A percentile compares a stretch with the other conserved stretches of the same genome.
Conservation (phyloP, 1,140 invertebrate species). For the Dermatophagoides farinae region DNA sequence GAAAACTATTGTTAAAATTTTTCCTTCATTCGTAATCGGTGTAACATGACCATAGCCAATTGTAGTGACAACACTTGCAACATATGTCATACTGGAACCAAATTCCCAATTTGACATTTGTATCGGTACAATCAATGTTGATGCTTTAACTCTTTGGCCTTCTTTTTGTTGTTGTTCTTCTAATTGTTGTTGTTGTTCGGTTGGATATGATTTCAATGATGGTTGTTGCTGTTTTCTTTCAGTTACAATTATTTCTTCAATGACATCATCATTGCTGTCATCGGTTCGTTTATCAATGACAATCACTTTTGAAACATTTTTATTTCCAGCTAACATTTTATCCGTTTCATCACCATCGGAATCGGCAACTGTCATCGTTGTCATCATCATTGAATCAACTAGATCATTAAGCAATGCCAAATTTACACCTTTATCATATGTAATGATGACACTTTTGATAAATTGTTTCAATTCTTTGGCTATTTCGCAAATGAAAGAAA, state of each 20-base stretch:
- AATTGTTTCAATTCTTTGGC: background rate
- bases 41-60: conserved; percentile 81
- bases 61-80: conserved; percentile 13
- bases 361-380: too few relatives aligned
- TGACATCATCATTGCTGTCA: background rate
- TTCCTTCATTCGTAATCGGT: conserved; percentile 59
- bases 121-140: background rate
- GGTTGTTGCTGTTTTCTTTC: background rate
- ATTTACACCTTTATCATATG: conserved; percentile 8
- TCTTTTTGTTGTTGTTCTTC: background rate
- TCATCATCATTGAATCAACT: background rate
- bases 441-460: background rate
- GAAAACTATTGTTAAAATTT: conserved; percentile 74
- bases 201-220: background rate
- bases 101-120: conserved; percentile 13
- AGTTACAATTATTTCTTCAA: background rate
- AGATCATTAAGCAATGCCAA: conserved; percentile 7
- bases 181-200: conserved; percentile 6
- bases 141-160: background rate
- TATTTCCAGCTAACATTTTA: background rate
- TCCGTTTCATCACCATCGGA: background rate
- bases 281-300: background rate
- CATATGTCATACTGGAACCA: conserved; percentile 13
- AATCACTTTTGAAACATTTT: background rate
- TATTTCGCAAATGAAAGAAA: background rate